Evolutionary conservation across 2,888 invertebrate genomes (phyloP), one percentile per base, ranked within the genome.

Genomic region (Tetragonisca angustula): DNA sequence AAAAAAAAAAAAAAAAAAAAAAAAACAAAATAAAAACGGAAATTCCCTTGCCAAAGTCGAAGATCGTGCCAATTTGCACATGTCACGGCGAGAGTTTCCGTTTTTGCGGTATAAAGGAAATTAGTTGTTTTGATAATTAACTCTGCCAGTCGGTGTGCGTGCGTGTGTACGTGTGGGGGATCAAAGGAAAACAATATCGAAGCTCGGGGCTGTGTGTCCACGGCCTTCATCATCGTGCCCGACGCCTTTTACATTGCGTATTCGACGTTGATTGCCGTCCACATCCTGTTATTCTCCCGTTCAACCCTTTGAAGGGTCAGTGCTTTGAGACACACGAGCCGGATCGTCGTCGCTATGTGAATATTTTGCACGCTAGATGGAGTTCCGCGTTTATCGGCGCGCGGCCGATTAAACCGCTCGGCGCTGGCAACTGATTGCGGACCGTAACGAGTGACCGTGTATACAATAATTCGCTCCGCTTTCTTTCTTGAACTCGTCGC

Each of bases 301-400:
- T 67, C 81, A 84, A 84, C 85, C 85, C 85, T 85, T 85, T 85
- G 85, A 84, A 84, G 84, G 84, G 85, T 76, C 77, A 71, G 81
- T 76, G 83, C 85, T 85, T 85, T 81, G 85, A 81, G 81, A 77
- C 69, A 32, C 32, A 32, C 67, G 27, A 69, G 72, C 69, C 43
- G 61, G 75, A 62, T 69, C 64, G 76, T 62, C 52, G 36, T 65
- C 83, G 84, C 9, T 43, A 43, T 43, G 56, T 73, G 84, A 85
- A 84, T 85, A 85, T 84, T 81, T 72, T 77, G 49, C 71, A 75
- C 81, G 77, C 56, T 65, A 43, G 64, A 81, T 59, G 68, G 59
- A 74, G 49, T 84, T 77, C 64, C 61, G 61, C 72, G 64, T 84
- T 84, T 72, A 84, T 84, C 43, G 71, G 74, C 70, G 59, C 70